A percentile compares a stretch with the other conserved stretches of the same genome.
phyloP scores from a whole-genome alignment of 2,797 vertebrate genomes.

The Agapornis canus region DNA sequence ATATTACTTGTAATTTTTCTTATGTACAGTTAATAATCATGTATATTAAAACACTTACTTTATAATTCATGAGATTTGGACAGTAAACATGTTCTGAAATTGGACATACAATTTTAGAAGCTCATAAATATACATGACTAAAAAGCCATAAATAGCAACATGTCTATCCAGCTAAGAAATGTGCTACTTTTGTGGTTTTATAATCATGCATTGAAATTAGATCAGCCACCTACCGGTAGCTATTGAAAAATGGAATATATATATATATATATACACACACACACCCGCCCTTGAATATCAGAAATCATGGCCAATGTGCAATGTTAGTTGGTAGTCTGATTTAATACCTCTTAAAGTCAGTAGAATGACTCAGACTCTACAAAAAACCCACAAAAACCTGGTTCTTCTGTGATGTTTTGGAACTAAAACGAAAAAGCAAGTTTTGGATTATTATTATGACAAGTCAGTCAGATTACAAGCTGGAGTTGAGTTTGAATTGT shows the following conservation, averaged over 20 bases:
- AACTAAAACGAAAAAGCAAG: rapidly evolving
- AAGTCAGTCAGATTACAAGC: background rate
- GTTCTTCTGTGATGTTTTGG: background rate
- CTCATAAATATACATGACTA: conserved; percentile 51
- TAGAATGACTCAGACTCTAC: background rate
- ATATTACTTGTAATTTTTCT: conserved; percentile 36
- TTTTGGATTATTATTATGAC: background rate
- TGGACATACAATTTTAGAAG: conserved; percentile 57
- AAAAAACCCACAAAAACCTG: no score
- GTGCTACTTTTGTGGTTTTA: conserved; percentile 17
- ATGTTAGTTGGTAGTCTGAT: background rate
- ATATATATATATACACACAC: background rate
- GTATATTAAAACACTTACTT: conserved; percentile 46
- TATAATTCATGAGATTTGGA: conserved; percentile 51
- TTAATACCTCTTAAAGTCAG: background rate
- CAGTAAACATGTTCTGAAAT: conserved; percentile 36
- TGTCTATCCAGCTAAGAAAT: conserved; percentile 34
- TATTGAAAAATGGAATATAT: background rate
- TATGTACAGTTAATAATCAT: conserved; percentile 25
- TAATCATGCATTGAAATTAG: background rate
- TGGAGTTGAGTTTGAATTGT: background rate
- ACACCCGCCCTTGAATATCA: background rate
- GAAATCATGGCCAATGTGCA: background rate
- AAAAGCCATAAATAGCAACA: conserved; percentile 55
- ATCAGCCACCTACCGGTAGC: background rate